A percentile compares a stretch with the other conserved stretches of the same genome.
These are phyloP conservation scores for Lasaia peninsularis DNA, from an alignment of 1,140 invertebrate species.

Conservation along the genomic window DNA sequence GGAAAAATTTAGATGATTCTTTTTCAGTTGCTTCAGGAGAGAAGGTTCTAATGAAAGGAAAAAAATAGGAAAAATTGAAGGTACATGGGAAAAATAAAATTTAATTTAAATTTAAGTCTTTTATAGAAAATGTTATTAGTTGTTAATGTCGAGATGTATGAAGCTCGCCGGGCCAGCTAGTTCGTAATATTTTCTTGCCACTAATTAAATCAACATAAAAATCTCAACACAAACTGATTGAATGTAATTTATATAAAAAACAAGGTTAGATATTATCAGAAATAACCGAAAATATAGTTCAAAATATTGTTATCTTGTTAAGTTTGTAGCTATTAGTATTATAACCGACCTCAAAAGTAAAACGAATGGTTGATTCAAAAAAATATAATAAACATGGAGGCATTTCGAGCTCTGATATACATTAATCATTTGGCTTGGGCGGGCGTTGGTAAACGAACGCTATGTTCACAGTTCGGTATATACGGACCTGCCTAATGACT, in stretches of 20 bases:
- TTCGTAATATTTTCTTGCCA: too few relatives aligned
- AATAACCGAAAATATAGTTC: constrained; percentile 1
- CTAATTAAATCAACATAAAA: not conserved
- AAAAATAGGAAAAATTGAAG: too few relatives aligned
- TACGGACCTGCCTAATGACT: constrained; percentile 39
- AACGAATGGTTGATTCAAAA: constrained; percentile 28
- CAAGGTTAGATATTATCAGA: constrained; percentile 2
- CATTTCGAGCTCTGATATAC: constrained; percentile 53
- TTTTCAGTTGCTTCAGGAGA: too few relatives aligned
- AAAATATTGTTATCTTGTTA: constrained; percentile 7
- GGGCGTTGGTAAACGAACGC: constrained; percentile 32
- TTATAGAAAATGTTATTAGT: not conserved
- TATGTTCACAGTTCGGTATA: constrained; percentile 30
- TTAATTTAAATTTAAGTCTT: too few relatives aligned
- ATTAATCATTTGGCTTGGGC: constrained; percentile 62
- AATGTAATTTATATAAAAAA: not conserved
- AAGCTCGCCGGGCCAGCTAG: too few relatives aligned
- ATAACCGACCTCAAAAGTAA: constrained; percentile 15
- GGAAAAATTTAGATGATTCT: too few relatives aligned
- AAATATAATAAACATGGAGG: constrained; percentile 49
- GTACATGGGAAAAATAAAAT: too few relatives aligned
- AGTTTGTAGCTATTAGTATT: constrained; percentile 12
- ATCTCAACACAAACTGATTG: not conserved
- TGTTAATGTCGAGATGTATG: too few relatives aligned
- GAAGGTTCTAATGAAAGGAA: too few relatives aligned